Conservation (phyloP, 2,888 invertebrate genomes). For the Cylloceria caligata region DNA sequence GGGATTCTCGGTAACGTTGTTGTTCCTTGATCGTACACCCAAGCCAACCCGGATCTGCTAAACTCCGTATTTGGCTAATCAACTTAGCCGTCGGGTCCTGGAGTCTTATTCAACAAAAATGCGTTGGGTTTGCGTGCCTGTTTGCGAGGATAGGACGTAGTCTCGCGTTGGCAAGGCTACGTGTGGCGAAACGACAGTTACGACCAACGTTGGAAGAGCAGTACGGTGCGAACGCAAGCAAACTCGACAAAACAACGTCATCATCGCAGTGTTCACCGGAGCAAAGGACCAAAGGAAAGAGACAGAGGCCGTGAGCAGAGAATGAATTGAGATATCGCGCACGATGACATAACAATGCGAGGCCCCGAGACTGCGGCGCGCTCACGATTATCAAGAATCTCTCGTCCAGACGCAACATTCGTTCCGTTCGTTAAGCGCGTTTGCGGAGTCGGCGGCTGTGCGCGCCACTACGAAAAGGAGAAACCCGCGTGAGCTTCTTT, state of each 20-base stretch:
- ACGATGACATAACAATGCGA: conserved; percentile 62
- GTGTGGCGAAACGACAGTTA: no score
- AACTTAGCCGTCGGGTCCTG: no score
- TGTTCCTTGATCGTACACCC: no score
- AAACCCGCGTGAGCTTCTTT: neutral
- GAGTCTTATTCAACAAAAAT: no score
- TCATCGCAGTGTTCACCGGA: conserved; percentile 1
- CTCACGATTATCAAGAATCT: conserved; percentile 53
- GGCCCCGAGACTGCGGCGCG: conserved; percentile 14
- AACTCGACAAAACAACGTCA: neutral
- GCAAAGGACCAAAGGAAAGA: neutral
- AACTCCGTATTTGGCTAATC: no score
- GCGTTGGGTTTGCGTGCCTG: no score
- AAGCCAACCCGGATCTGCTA: no score
- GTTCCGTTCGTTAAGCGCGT: conserved; percentile 22
- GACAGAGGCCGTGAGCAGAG: conserved; percentile 25
- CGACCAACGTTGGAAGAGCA: no score
- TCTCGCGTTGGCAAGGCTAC: no score
- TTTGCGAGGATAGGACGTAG: no score
- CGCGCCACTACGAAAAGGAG: neutral
- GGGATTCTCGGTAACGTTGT: no score
- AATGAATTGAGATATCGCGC: conserved; percentile 64
- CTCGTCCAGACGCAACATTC: conserved; percentile 52
- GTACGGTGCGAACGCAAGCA: no score
- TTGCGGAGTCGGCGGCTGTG: neutral